These are phyloP conservation scores for Platypus cylindrus DNA, from an alignment of 2,888 invertebrate genomes.

Conservation along the genomic window DNA sequence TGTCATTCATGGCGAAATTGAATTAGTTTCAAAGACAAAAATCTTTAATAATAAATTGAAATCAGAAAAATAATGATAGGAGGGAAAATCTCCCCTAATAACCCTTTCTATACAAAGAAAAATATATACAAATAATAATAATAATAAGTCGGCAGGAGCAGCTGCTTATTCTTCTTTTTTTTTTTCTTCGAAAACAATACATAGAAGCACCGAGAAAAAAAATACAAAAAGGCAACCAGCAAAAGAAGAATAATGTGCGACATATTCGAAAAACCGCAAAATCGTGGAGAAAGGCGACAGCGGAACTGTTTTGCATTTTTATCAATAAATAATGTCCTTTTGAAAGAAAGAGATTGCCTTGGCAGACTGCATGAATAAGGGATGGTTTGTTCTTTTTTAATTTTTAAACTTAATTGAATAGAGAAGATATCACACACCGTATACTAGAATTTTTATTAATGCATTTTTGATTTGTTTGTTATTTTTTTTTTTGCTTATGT, in stretches of 20 bases:
- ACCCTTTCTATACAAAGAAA: neutral
- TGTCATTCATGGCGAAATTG: too few relatives aligned
- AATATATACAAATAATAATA: neutral
- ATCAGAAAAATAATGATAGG: too few relatives aligned
- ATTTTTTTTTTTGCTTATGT: constrained; percentile 2
- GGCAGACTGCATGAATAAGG: constrained; percentile 21
- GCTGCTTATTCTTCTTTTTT: neutral
- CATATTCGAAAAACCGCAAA: constrained; percentile 4
- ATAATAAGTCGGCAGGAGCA: neutral
- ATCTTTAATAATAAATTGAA: too few relatives aligned
- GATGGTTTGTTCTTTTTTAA: constrained; percentile 24
- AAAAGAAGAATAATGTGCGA: constrained; percentile 3
- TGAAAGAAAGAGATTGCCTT: constrained; percentile 21
- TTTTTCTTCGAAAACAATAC: neutral
- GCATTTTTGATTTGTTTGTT: neutral
- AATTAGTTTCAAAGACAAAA: too few relatives aligned
- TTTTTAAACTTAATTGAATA: constrained; percentile 18
- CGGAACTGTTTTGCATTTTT: constrained; percentile 17
- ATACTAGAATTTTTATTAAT: neutral
- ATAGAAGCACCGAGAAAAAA: constrained; percentile 1
- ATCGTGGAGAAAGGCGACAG: constrained; percentile 3
- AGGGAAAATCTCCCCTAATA: too few relatives aligned
- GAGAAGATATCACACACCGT: constrained; percentile 6
- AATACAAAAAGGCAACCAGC: constrained; percentile 2
- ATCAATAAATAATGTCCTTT: constrained; percentile 20